These are phyloP conservation scores for Theristus sp. DNA, from an alignment of 2,888 invertebrate species.

Conservation along the genomic window DNA sequence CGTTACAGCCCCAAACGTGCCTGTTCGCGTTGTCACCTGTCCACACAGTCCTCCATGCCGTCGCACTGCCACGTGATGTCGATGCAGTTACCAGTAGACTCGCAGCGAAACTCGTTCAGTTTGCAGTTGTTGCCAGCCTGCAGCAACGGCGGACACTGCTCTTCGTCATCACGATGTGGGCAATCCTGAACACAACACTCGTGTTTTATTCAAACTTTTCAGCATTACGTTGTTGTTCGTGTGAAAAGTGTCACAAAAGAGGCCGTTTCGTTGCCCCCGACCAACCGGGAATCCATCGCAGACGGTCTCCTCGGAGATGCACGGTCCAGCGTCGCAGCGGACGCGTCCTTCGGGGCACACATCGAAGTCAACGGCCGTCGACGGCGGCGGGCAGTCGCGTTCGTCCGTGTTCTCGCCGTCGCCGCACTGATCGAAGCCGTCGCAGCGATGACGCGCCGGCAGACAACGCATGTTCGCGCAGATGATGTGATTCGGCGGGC, in stretches of 20 bases:
- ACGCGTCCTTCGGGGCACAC: background rate
- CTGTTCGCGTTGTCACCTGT: no score
- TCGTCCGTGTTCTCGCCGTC: constrained; percentile 3
- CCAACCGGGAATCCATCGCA: constrained; percentile 1
- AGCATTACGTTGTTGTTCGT: no score
- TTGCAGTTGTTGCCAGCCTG: background rate
- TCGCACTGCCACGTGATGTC: constrained; percentile 14
- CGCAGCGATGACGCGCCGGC: background rate
- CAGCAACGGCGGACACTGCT: background rate
- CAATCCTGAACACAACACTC: constrained; percentile 1
- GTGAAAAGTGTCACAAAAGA: no score
- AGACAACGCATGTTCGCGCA: constrained; percentile 1
- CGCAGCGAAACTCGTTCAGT: constrained; percentile 6
- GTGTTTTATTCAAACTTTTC: no score
- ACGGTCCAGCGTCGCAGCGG: background rate
- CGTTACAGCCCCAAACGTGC: no score
- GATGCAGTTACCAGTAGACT: constrained; percentile 10
- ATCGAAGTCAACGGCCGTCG: no score
- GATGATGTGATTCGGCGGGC: background rate
- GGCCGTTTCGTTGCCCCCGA: background rate
- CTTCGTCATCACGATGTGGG: constrained; percentile 2
- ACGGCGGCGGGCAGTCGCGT: background rate
- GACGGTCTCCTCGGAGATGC: background rate
- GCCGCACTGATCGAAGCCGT: constrained; percentile 4
- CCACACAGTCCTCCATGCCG: constrained; percentile 12